These are phyloP conservation scores for Pterocles gutturalis DNA, from an alignment of 2,113 vertebrate genomes.

Conservation along the genomic window DNA sequence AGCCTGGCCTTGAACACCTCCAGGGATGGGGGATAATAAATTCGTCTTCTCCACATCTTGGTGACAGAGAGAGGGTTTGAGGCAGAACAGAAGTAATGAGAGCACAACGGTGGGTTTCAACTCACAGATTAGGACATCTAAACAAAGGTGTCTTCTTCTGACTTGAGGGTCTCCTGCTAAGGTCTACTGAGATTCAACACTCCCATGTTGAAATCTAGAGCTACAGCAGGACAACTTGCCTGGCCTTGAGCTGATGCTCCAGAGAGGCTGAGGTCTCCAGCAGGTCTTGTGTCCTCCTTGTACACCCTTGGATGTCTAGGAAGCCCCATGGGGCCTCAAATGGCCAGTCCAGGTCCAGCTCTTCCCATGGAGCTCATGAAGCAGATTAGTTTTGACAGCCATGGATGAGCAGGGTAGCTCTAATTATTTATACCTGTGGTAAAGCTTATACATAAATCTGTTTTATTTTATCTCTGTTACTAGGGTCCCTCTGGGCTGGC, in stretches of 20 bases:
- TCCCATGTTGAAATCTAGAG: background rate
- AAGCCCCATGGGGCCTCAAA: background rate
- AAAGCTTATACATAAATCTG: background rate
- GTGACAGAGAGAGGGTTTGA: background rate
- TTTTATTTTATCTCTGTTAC: background rate
- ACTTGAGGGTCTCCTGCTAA: background rate
- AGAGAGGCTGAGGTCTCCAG: background rate
- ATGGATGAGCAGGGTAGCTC: background rate
- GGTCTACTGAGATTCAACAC: background rate
- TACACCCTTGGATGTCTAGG: background rate
- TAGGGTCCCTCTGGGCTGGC: background rate
- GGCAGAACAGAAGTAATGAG: background rate
- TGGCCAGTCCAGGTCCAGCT: background rate
- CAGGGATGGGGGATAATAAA: background rate
- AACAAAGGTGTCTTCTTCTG: background rate
- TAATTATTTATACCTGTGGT: background rate
- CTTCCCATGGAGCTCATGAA: background rate
- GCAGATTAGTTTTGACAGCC: background rate
- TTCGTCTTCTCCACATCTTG: background rate
- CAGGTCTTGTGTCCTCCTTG: background rate
- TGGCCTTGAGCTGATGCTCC: background rate
- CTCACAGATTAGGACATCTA: background rate
- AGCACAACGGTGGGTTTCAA: accelerated
- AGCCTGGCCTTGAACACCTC: too few relatives aligned
- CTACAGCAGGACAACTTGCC: background rate